A percentile compares a stretch with the other conserved stretches of the same genome.
Evolutionary conservation across 2,888 invertebrate species (phyloP).

Genomic region (Stenurella melanura): DNA sequence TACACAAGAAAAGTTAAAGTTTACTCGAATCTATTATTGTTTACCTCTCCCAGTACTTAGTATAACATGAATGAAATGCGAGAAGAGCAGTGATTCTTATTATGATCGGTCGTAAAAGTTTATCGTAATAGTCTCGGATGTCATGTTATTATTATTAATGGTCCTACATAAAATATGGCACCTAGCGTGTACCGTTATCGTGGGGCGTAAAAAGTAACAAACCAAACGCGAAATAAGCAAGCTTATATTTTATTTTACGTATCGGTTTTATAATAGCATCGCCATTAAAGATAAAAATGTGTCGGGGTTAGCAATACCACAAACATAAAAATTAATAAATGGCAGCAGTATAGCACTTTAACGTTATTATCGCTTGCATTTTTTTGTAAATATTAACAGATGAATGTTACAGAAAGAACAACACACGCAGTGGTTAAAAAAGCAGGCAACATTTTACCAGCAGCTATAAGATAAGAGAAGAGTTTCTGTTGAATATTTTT

Average conservation of each 20-base stretch:
- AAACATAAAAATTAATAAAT: slow-evolving; percentile 1
- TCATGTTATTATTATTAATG: slow-evolving; percentile 14
- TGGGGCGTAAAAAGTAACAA: not conserved
- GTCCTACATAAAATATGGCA: slow-evolving; percentile 4
- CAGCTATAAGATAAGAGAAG: too few relatives aligned
- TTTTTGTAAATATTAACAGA: too few relatives aligned
- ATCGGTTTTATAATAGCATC: not conserved
- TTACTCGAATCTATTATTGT: too few relatives aligned
- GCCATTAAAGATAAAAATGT: not conserved
- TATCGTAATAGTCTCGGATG: slow-evolving; percentile 7
- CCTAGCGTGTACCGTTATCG: slow-evolving; percentile 2
- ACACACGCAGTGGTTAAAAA: too few relatives aligned
- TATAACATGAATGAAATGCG: slow-evolving; percentile 13
- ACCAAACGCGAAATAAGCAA: slow-evolving; percentile 1
- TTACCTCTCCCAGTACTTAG: not conserved
- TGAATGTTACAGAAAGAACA: too few relatives aligned
- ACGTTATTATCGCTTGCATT: too few relatives aligned
- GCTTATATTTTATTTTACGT: not conserved
- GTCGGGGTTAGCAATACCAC: not conserved
- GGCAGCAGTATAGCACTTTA: not conserved
- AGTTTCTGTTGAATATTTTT: too few relatives aligned
- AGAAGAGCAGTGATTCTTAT: slow-evolving; percentile 18
- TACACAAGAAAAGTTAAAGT: too few relatives aligned
- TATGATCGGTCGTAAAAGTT: slow-evolving; percentile 12
- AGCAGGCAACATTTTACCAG: too few relatives aligned